These are phyloP conservation scores for Himalopsyche phryganea DNA, from an alignment of 1,140 invertebrate genomes.

Conservation along the genomic window DNA sequence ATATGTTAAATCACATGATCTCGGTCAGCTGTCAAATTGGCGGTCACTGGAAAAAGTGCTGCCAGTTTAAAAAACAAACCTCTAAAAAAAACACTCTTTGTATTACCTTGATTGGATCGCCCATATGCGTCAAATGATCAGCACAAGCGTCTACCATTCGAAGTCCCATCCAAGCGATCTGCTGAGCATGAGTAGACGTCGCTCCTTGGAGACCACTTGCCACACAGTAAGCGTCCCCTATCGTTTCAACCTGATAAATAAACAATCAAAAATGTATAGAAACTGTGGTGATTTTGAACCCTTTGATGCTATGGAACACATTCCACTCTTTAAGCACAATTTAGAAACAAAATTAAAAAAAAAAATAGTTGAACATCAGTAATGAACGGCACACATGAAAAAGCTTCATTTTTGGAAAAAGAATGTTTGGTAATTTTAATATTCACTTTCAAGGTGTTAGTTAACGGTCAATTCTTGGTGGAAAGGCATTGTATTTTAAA, in stretches of 20 bases:
- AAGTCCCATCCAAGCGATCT: conserved; percentile 91
- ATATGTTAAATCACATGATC: no score
- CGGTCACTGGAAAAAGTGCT: no score
- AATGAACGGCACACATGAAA: no score
- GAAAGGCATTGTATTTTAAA: no score
- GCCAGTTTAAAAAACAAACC: no score
- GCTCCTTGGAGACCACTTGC: conserved; percentile 84
- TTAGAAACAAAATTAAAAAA: not conserved
- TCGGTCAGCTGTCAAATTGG: no score
- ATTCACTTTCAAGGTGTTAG: no score
- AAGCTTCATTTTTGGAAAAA: no score
- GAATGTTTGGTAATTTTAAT: no score
- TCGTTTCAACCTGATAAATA: conserved; percentile 80
- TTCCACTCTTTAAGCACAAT: not conserved
- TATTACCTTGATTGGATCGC: conserved; percentile 84
- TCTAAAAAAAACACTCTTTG: no score
- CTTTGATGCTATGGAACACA: not conserved
- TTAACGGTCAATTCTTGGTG: no score
- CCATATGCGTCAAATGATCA: conserved; percentile 83
- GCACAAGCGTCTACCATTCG: conserved; percentile 86
- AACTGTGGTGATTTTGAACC: not conserved
- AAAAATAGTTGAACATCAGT: no score
- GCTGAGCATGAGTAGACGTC: conserved; percentile 82
- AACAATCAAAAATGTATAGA: not conserved
- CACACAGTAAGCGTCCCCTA: conserved; percentile 93